phyloP scores from a whole-genome alignment of 2,113 vertebrate genomes.

The Echinops telfairi region DNA sequence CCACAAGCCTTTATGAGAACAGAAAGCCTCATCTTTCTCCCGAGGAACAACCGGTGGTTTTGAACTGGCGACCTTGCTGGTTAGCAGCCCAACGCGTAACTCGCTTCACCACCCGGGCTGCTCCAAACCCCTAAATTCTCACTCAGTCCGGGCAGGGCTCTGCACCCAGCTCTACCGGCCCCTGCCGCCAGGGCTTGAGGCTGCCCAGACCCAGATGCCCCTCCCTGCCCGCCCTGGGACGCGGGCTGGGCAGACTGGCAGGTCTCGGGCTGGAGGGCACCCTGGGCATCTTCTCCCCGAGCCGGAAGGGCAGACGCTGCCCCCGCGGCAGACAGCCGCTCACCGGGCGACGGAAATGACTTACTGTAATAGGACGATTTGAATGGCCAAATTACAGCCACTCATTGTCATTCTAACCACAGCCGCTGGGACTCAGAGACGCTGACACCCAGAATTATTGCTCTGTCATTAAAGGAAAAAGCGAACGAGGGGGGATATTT shows the following conservation, averaged over 20 bases:
- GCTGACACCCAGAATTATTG: constrained; percentile 89
- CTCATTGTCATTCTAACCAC: constrained; percentile 87
- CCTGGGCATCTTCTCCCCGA: constrained; percentile 61
- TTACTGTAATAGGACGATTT: constrained; percentile 74
- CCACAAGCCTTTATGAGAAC: no score
- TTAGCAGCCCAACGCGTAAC: no score
- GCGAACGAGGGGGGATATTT: constrained; percentile 85
- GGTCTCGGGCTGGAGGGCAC: not conserved
- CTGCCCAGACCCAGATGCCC: constrained; percentile 77
- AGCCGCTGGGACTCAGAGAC: constrained; percentile 85
- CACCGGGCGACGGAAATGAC: constrained; percentile 72
- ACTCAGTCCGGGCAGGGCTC: not conserved
- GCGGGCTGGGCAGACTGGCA: constrained; percentile 75
- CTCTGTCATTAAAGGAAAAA: constrained; percentile 86
- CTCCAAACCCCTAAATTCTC: not conserved
- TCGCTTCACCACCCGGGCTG: no score
- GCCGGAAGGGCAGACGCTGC: constrained; percentile 72
- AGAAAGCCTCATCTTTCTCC: no score
- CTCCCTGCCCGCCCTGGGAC: constrained; percentile 70
- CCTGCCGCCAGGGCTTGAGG: constrained; percentile 66
- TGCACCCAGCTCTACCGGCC: no score
- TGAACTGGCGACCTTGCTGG: no score
- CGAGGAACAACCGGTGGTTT: no score
- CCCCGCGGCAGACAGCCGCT: constrained; percentile 72
- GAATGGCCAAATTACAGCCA: constrained; percentile 85